phyloP scores from a whole-genome alignment of 2,113 vertebrate species.

The Alectura lathami region DNA sequence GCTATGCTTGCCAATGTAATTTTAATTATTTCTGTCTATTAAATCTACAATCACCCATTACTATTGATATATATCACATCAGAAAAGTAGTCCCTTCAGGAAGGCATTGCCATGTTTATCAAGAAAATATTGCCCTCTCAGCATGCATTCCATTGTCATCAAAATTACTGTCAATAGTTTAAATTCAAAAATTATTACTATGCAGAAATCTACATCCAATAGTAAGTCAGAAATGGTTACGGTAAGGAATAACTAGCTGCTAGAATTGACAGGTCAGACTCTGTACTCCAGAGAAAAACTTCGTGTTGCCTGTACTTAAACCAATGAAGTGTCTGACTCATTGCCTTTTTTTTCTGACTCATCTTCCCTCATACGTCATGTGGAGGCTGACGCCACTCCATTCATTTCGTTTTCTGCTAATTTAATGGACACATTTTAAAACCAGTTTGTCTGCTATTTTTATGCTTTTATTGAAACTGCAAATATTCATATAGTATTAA shows the following conservation, averaged over 20 bases:
- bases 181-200: neutral
- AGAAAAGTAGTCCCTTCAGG: neutral
- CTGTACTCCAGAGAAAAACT: neutral
- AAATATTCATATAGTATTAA: neutral
- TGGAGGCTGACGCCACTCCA: neutral
- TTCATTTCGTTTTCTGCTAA: neutral
- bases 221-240: neutral
- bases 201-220: neutral
- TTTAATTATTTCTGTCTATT: conserved; percentile 67
- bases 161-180: neutral
- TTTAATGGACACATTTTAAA: neutral
- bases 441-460: neutral
- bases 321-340: neutral
- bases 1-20: conserved; percentile 16
- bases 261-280: neutral
- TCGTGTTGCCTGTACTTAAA: neutral
- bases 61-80: neutral
- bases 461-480: neutral
- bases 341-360: neutral
- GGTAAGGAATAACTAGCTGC: neutral
- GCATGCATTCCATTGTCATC: neutral
- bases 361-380: neutral
- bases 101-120: conserved; percentile 21
- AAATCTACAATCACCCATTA: conserved; percentile 42
- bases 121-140: neutral